Evolutionary conservation across 2,113 vertebrate species (phyloP), one percentile per base, ranked within the genome.

Genomic region (Corynorhinus townsendii): DNA sequence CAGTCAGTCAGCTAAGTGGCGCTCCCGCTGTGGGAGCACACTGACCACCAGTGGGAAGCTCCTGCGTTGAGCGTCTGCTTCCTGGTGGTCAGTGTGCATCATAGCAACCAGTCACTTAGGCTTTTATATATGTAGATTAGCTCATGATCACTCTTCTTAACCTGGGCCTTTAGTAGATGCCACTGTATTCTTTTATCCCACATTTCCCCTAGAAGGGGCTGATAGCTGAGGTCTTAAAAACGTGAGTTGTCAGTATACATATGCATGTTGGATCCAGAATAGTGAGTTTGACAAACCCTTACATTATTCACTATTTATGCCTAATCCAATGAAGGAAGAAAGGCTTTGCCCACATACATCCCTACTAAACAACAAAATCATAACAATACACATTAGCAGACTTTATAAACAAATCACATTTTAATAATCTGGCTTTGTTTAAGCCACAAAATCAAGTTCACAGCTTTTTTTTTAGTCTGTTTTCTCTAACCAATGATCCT

Each of bases 391-490:
- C 43, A 75, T 75, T 26, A 87, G 47, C 30, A 93, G 47, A 38
- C 17, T 95, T 93, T 66, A 90, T 49, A 87, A 90, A 95, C 89
- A 97, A 92, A 62, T 71, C 72, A 76, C n/a, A 89, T 49, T 97
- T 97, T 96, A 97, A 97, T 97, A 71, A 94, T 33, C 76, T 96
- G 73, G 77, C 77, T 94, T 91, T 93, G 66, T 94, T 96, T 86
- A 86, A 86, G 26, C 33, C 59, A 71, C 73, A 94, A 85, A 92
- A 96, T 93, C 80, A 95, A 92, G 30, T 86, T 88, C 96, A 96
- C 68, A 89, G 89, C 56, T 59, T 62, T 59, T 38, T 96, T 93
- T 79, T 49, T 56, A 84, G n/a, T 86, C 82, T 71, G 87, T 91
- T 77, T 95, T 68, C 22, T n/a, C 73, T 73, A 93, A 94, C 82